These are phyloP conservation scores for Heliconius nattereri DNA, from an alignment of 1,140 invertebrate genomes.

Conservation along the genomic window DNA sequence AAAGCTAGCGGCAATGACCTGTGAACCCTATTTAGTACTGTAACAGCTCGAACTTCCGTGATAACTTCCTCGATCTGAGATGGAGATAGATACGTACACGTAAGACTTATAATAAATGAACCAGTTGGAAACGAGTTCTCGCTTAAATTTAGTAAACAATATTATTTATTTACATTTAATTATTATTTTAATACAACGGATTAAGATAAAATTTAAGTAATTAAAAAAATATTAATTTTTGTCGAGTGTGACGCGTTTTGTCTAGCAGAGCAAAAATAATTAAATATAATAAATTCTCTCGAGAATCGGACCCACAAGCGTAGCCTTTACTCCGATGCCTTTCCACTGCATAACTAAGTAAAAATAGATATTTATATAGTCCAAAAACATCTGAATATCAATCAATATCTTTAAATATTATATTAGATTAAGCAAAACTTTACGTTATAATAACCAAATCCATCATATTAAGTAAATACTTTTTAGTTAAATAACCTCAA, in stretches of 20 bases:
- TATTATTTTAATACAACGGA: no score
- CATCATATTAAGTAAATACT: not conserved
- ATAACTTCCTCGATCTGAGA: not conserved
- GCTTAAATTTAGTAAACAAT: not conserved
- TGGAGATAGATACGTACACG: not conserved
- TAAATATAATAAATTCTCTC: no score
- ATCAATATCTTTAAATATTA: not conserved
- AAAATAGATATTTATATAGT: not conserved
- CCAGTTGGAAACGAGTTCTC: not conserved
- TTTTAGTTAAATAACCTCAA: no score
- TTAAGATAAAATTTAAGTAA: no score
- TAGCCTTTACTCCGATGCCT: no score
- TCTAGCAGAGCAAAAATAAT: no score
- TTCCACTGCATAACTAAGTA: not conserved
- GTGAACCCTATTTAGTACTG: not conserved
- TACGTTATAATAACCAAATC: not conserved
- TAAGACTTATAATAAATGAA: not conserved
- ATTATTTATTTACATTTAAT: no score
- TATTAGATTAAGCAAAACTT: not conserved
- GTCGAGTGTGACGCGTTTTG: no score
- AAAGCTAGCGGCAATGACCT: not conserved
- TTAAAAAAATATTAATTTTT: no score
- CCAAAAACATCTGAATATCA: not conserved
- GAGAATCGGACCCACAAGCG: no score
- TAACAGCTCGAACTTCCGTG: not conserved